Evolutionary conservation across 2,888 invertebrate genomes (phyloP), one percentile per base, ranked within the genome.

Genomic region (Watsonalla binaria): DNA sequence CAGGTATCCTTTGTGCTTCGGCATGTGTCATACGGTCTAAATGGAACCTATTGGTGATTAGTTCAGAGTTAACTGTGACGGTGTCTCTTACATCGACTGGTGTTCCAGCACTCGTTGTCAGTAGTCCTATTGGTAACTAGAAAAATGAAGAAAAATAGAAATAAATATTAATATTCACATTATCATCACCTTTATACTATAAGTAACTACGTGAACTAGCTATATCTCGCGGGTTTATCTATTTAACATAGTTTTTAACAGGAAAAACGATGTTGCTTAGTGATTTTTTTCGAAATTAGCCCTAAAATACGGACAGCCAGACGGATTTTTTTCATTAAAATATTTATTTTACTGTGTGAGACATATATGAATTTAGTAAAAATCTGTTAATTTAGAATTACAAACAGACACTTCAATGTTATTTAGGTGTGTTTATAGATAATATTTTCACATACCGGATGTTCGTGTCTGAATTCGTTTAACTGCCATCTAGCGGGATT

Each of bases 1-100:
- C 98, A 0, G 98, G 98, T 68, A 98, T 97, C 55, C 97, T 92
- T 80, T 98, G 98, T 33, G 96, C 91, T 74, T 94, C 93, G 5
- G 6, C 5, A 39, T 49, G 48, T 15, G 37, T 49, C 0, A 49
- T 35, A 2, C 37, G 46, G 49, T 74, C 75, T 15, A 71, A 11
- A 47, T 72, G 67, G 39, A 59, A 63, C 34, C 68, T 62, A 54
- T 72, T 78, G 5, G 61, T 58, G 37, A 76, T 74, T 4, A 73
- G 52, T 48, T 94, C 91, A 0, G 94, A 93, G 0, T 98, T 98
- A 0, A 94, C 94, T 0, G 96, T 95, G 67, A 94, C 79, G 35
- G 93, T 92, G 54, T 95, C 95, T 59, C 91, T 92, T 55, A 93
- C 90, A 2, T 93, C 94, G 54, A 97, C 91, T 0, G 97, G 97